Evolutionary conservation across 1,140 invertebrate genomes (phyloP), one percentile per base, ranked within the genome.

Genomic region (Bombus vancouverensis): DNA sequence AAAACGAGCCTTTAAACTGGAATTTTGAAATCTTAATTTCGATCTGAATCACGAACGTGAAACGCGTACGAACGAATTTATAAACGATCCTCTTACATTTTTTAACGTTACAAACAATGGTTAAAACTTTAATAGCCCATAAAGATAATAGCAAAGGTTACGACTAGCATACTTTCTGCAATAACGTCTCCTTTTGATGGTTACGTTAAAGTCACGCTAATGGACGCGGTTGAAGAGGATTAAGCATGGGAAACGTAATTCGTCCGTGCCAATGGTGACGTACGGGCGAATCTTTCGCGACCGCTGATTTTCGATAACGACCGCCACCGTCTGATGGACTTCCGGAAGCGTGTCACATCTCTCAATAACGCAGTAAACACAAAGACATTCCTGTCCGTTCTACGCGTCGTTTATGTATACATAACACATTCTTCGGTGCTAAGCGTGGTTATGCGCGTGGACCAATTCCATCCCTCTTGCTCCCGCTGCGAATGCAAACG

Each of bases 311-410:
- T 84, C 83, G 83, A 84, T 84, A 79, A 79, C 75, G 83, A 62
- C 76, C 39, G 53, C 3, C 18, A 3, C 12, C 65, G 86, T 82
- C 79, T 74, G 84, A 85, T 88, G 83, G 83, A 89, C 87, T 88
- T 88, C 88, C 83, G 84, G 72, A 71, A 89, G 66, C 85, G 83
- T 88, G 87, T 89, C 83, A 62, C 62, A 81, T 77, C 81, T 83
- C 88, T 91, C 87, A 78, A 91, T 91, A 91, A 90, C 77, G 78
- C 77, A 44, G 70, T 87, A 88, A 90, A 92, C 90, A 90, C 90
- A 90, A 92, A 92, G 86, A 85, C 79, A 80, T 83, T 75, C 34
- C 72, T 25, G 34, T 57, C 83, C 13, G 39, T 68, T 34, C 12
- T 39, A 77, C 78, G 66, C 72, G 79, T 28, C 78, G 83, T 62